Base-by-base conservation (phyloP, 2,113 vertebrate species). In the Myodes glareolus region DNA sequence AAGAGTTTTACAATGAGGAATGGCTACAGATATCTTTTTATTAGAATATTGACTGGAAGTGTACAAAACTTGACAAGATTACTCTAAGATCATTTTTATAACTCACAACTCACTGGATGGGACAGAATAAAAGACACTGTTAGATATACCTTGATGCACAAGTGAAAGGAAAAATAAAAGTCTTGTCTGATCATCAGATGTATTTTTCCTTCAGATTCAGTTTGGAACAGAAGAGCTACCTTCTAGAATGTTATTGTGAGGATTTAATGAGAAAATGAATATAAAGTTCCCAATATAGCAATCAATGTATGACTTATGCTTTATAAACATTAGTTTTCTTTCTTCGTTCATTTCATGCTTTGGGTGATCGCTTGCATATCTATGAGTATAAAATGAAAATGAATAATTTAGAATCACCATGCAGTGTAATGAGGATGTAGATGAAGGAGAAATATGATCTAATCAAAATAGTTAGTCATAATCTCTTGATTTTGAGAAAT, bases 401-500 rank as follows among this genome's bases (percentile, higher is more conserved):
- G 39, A 92, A 96, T 93, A 92, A 94, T 94, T 91, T 96, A 96
- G 13, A 45, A 75, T 81, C 55, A 36, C 52, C 93, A 7, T 77
- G 31, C 27, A 68, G 36, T 86, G 61, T 45, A 88, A 88, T 77
- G 65, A 88, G 16, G 58, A 63, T 93, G 67, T 45, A 96, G 61
- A 95, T 88, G n/a, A 93, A 95, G 42, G 96, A 85, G 58, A 88
- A 67, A 94, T 94, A 92, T 7, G 39, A 94, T 55, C 80, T 97
- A 96, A 94, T 97, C 67, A 88, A 97, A 96, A 78, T 82, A 80
- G 87, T 86, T 78, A 91, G 72, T 55, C 29, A 91, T 94, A 96
- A 97, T 95, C 73, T 61, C 31, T 94, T 91, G 52, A 80, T 81
- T 96, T 97, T 92, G 92, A 87, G 97, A 95, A 92, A 91, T 91